Evolutionary conservation across 2,113 vertebrate genomes (phyloP).

Genomic region (Uria lomvia): DNA sequence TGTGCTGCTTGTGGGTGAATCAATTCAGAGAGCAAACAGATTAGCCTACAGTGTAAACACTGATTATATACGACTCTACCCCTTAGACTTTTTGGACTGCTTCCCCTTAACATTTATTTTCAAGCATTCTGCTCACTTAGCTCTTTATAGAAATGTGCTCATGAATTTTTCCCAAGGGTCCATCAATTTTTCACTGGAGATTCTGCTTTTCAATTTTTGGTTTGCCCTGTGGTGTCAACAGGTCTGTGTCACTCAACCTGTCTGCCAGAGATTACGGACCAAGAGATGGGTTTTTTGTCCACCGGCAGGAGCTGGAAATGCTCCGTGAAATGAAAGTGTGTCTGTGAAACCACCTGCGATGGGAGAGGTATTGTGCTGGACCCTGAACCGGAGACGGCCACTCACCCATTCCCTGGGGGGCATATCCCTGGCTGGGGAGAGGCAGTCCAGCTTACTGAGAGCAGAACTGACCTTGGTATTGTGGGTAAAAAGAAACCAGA

Average conservation of each 20-base stretch:
- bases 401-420: not conserved
- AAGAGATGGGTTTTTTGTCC: not conserved
- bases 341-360: not conserved
- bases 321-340: not conserved
- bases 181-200: not conserved
- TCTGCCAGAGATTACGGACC: rapidly evolving
- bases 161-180: not conserved
- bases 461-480: not conserved
- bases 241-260: not conserved
- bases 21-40: not conserved
- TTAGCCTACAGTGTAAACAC: not conserved
- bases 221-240: not conserved
- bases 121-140: not conserved
- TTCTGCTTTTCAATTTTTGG: not conserved
- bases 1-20: not conserved
- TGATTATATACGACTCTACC: not conserved
- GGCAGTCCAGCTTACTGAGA: not conserved
- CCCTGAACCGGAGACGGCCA: not conserved
- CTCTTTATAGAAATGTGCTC: not conserved
- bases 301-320: rapidly evolving
- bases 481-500: not conserved
- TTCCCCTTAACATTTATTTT: not conserved
- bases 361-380: not conserved
- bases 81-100: not conserved
- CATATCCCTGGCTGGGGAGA: not conserved